Evolutionary conservation across 2,113 vertebrate genomes (phyloP).

Genomic region (Anhinga rufa): DNA sequence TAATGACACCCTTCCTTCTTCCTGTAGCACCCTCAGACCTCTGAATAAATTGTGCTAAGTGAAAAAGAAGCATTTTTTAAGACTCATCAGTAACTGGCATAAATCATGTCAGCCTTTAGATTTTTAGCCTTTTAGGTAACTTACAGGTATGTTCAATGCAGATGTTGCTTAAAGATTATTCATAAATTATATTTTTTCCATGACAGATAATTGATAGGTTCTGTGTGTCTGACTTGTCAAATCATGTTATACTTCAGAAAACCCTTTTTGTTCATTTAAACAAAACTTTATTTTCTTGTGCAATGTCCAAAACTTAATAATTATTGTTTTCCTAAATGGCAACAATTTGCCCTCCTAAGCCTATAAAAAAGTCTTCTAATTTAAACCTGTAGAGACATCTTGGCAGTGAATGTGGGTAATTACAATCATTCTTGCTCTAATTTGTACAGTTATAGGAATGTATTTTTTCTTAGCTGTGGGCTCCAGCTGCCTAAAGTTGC

Average conservation of each 20-base stretch:
- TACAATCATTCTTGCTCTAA: constrained; percentile 7
- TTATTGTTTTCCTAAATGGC: constrained; percentile 6
- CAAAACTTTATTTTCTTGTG: not conserved
- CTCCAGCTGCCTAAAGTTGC: constrained; percentile 6
- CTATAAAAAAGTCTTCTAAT: constrained; percentile 20
- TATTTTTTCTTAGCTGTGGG: constrained; percentile 17
- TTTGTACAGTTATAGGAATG: constrained; percentile 3
- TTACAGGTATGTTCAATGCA: not conserved
- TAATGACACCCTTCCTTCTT: not conserved
- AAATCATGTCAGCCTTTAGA: not conserved
- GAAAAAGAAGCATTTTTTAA: not conserved
- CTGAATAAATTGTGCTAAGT: not conserved
- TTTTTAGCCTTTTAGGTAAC: not conserved
- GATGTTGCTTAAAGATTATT: not conserved
- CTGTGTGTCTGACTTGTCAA: not conserved
- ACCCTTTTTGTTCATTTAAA: not conserved
- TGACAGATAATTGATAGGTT: not conserved
- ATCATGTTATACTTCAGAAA: not conserved
- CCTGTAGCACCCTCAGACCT: not conserved
- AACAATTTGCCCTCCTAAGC: not conserved
- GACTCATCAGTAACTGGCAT: not conserved
- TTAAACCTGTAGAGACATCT: not conserved
- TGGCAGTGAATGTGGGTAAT: not conserved
- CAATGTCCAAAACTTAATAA: constrained; percentile 13
- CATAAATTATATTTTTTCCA: not conserved